Base-by-base conservation (phyloP, 2,888 invertebrate species). In the Fabriciana adippe region DNA sequence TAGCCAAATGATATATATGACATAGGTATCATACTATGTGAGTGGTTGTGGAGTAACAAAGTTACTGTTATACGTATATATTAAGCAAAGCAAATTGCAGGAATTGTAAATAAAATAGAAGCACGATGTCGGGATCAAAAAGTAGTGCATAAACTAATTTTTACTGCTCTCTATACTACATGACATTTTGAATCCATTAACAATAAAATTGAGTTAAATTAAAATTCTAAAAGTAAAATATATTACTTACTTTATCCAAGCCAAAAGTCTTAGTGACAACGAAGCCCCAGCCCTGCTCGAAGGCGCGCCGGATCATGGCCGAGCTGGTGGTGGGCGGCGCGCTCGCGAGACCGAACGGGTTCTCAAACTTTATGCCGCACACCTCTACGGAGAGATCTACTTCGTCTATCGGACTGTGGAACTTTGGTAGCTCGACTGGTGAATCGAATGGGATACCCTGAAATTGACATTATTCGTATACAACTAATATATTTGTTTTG, bases 201-300 rank as follows among this genome's bases (percentile, higher is more conserved):
- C 11, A 41, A 41, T 11, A 41, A 41, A 41, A 41, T 41, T 11
- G 35, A 41, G 8, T 11, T 41, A 11, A 35, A 8, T 11, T 6
- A 26, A 26, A 4, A 4, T 26, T 41, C 11, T 8, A 41, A 11
- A 41, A 41, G 11, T 41, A 41, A 26, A 41, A 41, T 41, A 41
- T 35, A 35, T 41, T 13, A 16, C 59, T 67, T 73, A 97, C 97
- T 94, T 99, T 99, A 84, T 99, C 97, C 16, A 99, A 92, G 3
- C 96, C 94, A 84, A 98, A 99, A 0, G 99, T 99, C 92, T 99
- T 99, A 0, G 99, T 99, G 1, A 99, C 96, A n/a, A 96, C 97
- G 83, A 98, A 99, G 0, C 96, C 97, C 99, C 99, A 99, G 0
- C 99, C 99, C 75, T 97, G 97, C 84, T 98, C 95, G 84, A 99